Evolutionary conservation across 2,797 vertebrate genomes (phyloP).

Genomic region (Limosa lapponica): DNA sequence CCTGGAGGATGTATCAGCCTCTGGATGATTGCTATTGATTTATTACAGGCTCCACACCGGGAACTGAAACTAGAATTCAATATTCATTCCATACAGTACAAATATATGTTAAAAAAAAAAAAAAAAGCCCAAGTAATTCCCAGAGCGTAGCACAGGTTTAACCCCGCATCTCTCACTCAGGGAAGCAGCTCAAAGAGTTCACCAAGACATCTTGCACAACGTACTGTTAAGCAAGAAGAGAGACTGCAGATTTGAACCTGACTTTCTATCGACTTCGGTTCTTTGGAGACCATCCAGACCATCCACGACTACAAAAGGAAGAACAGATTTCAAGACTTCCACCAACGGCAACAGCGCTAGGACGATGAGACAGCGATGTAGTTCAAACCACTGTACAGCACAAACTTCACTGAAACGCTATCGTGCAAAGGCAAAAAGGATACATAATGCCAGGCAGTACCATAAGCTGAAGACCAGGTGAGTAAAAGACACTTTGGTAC

Average conservation of each 20-base stretch:
- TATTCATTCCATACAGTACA: background rate
- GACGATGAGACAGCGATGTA: background rate
- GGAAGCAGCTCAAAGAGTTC: background rate
- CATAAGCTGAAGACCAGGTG: accelerated
- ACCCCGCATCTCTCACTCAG: background rate
- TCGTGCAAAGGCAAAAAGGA: background rate
- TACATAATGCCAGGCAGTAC: background rate
- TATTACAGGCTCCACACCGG: background rate
- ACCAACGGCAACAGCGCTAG: background rate
- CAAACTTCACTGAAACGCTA: background rate
- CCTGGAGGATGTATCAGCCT: background rate
- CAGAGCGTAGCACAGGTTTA: background rate
- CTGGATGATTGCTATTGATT: background rate
- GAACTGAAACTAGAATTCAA: background rate
- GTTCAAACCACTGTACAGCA: background rate
- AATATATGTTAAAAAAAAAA: background rate
- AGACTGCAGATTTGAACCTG: background rate
- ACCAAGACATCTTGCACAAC: background rate
- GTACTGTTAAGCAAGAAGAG: background rate
- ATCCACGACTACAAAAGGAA: accelerated
- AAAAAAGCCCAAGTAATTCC: background rate
- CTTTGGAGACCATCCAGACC: background rate
- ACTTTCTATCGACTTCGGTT: background rate
- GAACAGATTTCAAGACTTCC: background rate
- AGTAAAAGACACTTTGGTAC: background rate